phyloP scores from a whole-genome alignment of 2,113 vertebrate genomes.

The Clarias macrocephalus region DNA sequence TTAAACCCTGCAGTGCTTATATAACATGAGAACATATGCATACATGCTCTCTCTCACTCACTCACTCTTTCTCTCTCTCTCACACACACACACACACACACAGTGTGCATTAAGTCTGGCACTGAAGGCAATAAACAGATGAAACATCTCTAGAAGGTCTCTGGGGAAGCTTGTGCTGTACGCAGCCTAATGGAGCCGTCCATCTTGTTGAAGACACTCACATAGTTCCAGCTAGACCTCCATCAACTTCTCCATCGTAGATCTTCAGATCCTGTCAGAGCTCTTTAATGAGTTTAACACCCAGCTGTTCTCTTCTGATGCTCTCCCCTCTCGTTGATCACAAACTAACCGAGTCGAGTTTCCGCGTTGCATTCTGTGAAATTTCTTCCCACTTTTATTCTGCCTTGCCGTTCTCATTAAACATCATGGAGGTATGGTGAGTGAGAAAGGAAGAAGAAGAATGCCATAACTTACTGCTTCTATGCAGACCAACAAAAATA shows the following conservation, averaged over 20 bases:
- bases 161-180: neutral
- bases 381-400: neutral
- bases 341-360: neutral
- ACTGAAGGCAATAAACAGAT: neutral
- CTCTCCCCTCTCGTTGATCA: neutral
- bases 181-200: conserved; percentile 2
- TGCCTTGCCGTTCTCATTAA: neutral
- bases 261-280: neutral
- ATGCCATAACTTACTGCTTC: neutral
- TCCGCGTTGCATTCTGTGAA: neutral
- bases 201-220: neutral
- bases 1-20: neutral
- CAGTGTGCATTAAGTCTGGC: neutral
- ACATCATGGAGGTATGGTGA: neutral
- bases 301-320: neutral
- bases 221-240: neutral
- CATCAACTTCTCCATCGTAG: neutral
- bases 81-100: neutral
- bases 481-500: neutral
- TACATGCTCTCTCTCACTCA: neutral
- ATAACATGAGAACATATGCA: conserved; percentile 4
- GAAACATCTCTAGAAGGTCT: conserved; percentile 1
- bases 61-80: neutral
- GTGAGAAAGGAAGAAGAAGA: neutral
- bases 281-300: conserved; percentile 4